Percentiles rank a stretch among this genome's conserved stretches.
These are phyloP conservation scores for Paragorgia papillata DNA, from an alignment of 92 coral and sea anemone species.

Conservation along the genomic window DNA sequence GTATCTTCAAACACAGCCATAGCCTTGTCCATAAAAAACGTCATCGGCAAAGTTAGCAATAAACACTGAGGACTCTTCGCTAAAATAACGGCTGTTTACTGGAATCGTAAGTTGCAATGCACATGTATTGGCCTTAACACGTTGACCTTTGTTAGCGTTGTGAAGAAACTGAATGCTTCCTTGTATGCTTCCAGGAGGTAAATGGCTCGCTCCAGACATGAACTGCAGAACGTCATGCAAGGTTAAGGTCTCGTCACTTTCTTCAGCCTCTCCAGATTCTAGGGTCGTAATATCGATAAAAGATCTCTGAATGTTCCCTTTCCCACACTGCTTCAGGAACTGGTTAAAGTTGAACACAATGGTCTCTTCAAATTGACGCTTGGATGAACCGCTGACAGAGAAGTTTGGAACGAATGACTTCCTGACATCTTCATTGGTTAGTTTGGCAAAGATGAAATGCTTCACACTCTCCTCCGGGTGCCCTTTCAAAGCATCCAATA, in stretches of 20 bases:
- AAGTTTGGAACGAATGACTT: no score
- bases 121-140: slow-evolving; percentile 51
- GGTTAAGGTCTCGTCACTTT: no score
- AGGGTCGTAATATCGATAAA: no score
- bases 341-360: no score
- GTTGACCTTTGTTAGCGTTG: slow-evolving; percentile 4
- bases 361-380: slow-evolving; percentile 40
- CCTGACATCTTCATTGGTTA: no score
- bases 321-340: slow-evolving; percentile 47
- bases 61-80: slow-evolving; percentile 2
- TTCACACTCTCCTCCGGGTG: no score
- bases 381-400: slow-evolving; percentile 40
- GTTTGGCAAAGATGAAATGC: no score
- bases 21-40: slow-evolving; percentile 40
- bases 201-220: slow-evolving; percentile 40
- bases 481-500: no score
- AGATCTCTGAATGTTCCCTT: slow-evolving; percentile 26
- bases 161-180: slow-evolving; percentile 10
- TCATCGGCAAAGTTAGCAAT: slow-evolving; percentile 45
- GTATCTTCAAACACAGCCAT: no score
- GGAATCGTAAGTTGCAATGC: slow-evolving; percentile 35
- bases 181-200: slow-evolving; percentile 9
- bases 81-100: slow-evolving; percentile 31
- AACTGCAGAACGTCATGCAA: no score
- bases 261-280: no score